A percentile compares a stretch with the other conserved stretches of the same genome.
Evolutionary conservation across 2,113 vertebrate species (phyloP).

Genomic region (Pygoscelis antarcticus): DNA sequence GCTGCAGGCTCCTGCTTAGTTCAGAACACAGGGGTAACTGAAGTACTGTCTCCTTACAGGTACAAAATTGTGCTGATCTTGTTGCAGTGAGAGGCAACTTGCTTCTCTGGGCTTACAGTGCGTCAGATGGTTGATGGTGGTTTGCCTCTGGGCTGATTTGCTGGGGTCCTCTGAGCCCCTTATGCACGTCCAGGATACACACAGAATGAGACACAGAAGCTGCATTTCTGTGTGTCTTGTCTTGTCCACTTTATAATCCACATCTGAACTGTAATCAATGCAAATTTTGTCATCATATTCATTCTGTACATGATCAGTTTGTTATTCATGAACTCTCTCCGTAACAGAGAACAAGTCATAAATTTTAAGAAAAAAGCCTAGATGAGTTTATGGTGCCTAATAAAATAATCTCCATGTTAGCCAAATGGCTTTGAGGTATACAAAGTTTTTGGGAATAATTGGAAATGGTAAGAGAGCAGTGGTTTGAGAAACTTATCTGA

Average conservation of each 20-base stretch:
- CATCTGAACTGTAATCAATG: neutral
- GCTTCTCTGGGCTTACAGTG: neutral
- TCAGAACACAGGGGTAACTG: neutral
- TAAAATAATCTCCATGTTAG: neutral
- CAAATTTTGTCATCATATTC: neutral
- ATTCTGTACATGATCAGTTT: neutral
- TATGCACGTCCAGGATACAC: neutral
- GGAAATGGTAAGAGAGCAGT: neutral
- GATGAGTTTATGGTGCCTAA: neutral
- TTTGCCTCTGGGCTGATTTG: neutral
- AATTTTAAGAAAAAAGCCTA: neutral
- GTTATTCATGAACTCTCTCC: neutral
- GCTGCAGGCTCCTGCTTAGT: neutral
- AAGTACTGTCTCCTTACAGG: neutral
- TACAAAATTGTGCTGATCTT: neutral
- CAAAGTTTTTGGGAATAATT: neutral
- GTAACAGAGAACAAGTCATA: neutral
- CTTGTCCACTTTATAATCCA: neutral
- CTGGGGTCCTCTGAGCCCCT: neutral
- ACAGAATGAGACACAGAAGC: neutral
- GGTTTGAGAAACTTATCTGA: neutral
- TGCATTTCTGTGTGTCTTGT: neutral
- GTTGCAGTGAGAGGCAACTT: neutral
- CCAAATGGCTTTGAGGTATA: neutral
- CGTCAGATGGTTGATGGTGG: neutral